Base-by-base conservation (phyloP, 2,797 vertebrate genomes). In the Rhabdomys pumilio region DNA sequence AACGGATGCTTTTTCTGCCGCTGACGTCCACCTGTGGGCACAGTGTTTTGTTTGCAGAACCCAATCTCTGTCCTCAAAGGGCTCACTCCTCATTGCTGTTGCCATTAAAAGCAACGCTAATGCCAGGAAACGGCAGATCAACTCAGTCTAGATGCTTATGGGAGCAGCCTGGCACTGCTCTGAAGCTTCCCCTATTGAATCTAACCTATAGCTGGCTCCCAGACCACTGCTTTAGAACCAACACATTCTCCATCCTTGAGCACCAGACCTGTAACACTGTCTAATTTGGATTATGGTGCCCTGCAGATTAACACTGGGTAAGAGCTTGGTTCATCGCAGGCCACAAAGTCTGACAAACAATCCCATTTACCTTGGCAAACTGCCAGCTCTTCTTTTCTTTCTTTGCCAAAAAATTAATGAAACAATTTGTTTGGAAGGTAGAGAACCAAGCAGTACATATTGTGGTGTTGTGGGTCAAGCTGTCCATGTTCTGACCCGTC, bases 371-470 rank as follows among this genome's bases (percentile, higher is more conserved):
- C 73, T 72, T 96, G 97, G 97, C 55, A 82, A 90, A n/a, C 47
- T 34, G 92, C 97, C 97, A 95, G 89, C n/a, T 57, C n/a, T 84
- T 81, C 73, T 95, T 76, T 92, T 92, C 34, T 76, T 41, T 95
- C 75, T 95, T 95, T 88, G 95, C 91, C 94, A 96, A 83, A 91
- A 96, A 97, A 97, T 93, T 96, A 97, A 96, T 93, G 92, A 97
- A 95, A 91, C 38, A 88, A 65, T 95, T 95, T 97, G 96, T 95
- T 95, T 95, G 95, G 80, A 96, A 96, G 72, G 65, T 84, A 69
- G 92, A 84, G 90, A 91, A 90, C 38, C 17, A 93, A 95, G 77
- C 83, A 53, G 38, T 91, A 38, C 55, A 29, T 96, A 77, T 81
- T 50, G 41, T 85, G 47, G 73, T 77, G n/a, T n/a, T 80, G 75